Evolutionary conservation across 2,888 invertebrate species (phyloP).

Genomic region (Drosophila paramelanica): DNA sequence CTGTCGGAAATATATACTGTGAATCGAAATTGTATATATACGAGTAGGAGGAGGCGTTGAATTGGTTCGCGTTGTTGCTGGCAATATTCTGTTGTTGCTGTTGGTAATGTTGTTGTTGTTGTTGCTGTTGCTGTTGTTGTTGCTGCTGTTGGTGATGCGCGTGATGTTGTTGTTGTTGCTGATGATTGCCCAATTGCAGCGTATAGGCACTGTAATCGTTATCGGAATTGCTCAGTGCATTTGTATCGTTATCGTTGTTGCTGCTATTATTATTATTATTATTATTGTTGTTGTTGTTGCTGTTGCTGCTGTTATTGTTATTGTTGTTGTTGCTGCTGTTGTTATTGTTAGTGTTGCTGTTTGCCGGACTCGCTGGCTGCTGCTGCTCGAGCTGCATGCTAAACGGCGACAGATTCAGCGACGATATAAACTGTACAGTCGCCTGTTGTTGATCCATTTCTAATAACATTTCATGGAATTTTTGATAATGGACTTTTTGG

Average conservation of each 20-base stretch:
- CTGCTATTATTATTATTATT: slow-evolving; percentile 38
- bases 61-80: slow-evolving; percentile 82
- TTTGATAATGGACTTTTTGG: slow-evolving; percentile 9
- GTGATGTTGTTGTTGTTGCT: slow-evolving; percentile 66
- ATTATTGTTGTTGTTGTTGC: slow-evolving; percentile 51
- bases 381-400: slow-evolving; percentile 90
- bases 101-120: slow-evolving; percentile 80
- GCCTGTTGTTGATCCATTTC: slow-evolving; percentile 94
- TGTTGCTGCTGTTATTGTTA: slow-evolving; percentile 46
- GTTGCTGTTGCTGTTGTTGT: slow-evolving; percentile 36
- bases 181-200: slow-evolving; percentile 70
- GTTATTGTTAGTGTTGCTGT: slow-evolving; percentile 60
- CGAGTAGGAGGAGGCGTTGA: slow-evolving; percentile 83
- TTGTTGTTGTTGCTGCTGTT: slow-evolving; percentile 44
- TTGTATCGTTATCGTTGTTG: slow-evolving; percentile 72
- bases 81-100: slow-evolving; percentile 84
- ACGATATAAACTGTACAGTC: slow-evolving; percentile 93
- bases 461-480: slow-evolving; percentile 88
- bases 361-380: slow-evolving; percentile 86
- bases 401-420: slow-evolving; percentile 95
- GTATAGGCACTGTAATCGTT: slow-evolving; percentile 79
- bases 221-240: slow-evolving; percentile 69
- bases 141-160: slow-evolving; percentile 75
- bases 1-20: slow-evolving; percentile 86
- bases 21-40: slow-evolving; percentile 86